These are phyloP conservation scores for Hydrophis major DNA, from an alignment of 2,797 vertebrate genomes.

Conservation along the genomic window DNA sequence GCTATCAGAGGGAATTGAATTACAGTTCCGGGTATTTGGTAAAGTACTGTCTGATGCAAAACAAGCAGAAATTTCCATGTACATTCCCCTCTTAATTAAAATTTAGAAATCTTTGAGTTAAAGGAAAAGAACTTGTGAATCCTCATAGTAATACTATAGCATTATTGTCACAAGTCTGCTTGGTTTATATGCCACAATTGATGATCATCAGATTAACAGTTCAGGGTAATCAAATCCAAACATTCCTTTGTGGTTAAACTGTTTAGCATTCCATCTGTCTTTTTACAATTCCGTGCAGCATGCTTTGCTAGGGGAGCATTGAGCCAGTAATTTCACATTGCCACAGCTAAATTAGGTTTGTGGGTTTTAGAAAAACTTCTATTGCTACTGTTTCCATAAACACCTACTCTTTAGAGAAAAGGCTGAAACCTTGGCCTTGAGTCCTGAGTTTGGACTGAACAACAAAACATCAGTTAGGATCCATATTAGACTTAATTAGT, in stretches of 20 bases:
- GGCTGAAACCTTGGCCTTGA: conserved; percentile 49
- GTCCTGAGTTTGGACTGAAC: conserved; percentile 38
- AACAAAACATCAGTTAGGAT: accelerated
- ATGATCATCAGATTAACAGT: conserved; percentile 71
- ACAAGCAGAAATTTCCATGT: not conserved
- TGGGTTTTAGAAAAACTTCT: conserved; percentile 68
- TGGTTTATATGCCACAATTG: conserved; percentile 61
- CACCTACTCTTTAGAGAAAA: conserved; percentile 64
- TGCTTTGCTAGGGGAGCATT: conserved; percentile 59
- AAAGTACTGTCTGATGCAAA: not conserved
- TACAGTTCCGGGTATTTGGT: not conserved
- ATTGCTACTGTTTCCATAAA: conserved; percentile 68
- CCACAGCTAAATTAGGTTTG: conserved; percentile 68
- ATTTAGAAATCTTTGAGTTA: conserved; percentile 2
- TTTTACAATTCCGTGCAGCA: conserved; percentile 63
- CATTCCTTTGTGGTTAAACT: conserved; percentile 70
- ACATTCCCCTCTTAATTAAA: conserved; percentile 7
- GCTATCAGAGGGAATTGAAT: not conserved
- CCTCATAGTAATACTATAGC: conserved; percentile 46
- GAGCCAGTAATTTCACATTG: conserved; percentile 62
- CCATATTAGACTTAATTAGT: conserved; percentile 39
- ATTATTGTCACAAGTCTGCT: conserved; percentile 58
- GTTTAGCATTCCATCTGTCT: conserved; percentile 60
- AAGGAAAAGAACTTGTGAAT: conserved; percentile 21
- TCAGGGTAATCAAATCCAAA: conserved; percentile 69